Conservation (phyloP, 2,113 vertebrate species). For the Clarias macrocephalus region DNA sequence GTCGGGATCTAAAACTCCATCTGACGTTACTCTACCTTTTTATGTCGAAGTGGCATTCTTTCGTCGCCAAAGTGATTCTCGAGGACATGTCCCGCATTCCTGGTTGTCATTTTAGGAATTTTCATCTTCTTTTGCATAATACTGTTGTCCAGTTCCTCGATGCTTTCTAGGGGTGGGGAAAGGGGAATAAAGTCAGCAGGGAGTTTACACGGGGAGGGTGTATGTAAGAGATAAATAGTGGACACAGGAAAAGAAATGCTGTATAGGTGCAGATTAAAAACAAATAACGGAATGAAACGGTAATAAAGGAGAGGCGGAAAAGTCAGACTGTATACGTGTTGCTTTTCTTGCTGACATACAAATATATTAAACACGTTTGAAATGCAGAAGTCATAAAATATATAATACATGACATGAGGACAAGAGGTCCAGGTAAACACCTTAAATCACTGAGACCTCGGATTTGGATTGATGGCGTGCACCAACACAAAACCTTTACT, state of each 20-base stretch:
- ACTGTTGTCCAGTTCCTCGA: slow-evolving; percentile 93
- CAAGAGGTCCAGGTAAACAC: neutral
- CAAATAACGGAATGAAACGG: no score
- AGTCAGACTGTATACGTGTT: no score
- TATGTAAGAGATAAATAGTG: neutral
- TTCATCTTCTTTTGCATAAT: slow-evolving; percentile 99
- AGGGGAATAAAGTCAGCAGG: slow-evolving; percentile 40
- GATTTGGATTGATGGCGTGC: neutral
- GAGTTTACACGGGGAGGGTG: neutral
- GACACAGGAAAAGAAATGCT: neutral
- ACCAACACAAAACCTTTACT: no score
- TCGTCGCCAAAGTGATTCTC: slow-evolving; percentile 94
- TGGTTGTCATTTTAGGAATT: slow-evolving; percentile 96
- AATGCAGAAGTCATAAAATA: neutral
- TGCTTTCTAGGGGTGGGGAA: slow-evolving; percentile 66
- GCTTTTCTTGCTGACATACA: neutral
- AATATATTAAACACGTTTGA: neutral
- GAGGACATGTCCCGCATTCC: slow-evolving; percentile 86
- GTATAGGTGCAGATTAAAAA: neutral
- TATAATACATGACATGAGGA: neutral
- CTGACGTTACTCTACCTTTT: slow-evolving; percentile 81
- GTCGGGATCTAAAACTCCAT: neutral
- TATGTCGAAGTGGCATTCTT: slow-evolving; percentile 91
- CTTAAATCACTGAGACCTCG: neutral
- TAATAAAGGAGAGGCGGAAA: neutral